Evolutionary conservation across 2,888 invertebrate genomes (phyloP), one percentile per base, ranked within the genome.

Genomic region (Apotomis betuletana): DNA sequence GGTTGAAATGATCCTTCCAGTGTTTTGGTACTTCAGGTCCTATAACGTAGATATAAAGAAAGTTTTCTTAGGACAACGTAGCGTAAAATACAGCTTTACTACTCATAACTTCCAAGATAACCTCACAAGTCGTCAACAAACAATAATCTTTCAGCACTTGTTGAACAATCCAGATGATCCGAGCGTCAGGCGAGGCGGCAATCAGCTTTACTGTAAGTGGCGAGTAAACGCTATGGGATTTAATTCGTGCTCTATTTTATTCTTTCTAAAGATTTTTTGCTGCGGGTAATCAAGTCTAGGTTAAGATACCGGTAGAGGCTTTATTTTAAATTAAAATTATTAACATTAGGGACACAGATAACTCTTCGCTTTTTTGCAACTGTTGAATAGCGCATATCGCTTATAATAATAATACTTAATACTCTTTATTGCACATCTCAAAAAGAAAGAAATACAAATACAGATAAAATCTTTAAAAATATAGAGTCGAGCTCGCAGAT

Each of bases 171-270:
- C 46, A 44, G 60, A 62, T 59, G 67, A 67, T 57, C 57, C 41
- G 15, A n/a, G 12, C 49, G 67, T 71, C 67, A 68, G 62, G 63
- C 72, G 52, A 72, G 62, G 44, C 62, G 4, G 46, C 67, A 52
- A 67, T 67, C 63, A 68, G 67, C 67, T 72, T 27, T 68, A 70
- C 52, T 54, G 13, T 58, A 58, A 68, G 58, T 71, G 55, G 55
- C 57, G 67, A 63, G 63, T 67, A 72, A 67, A n/a, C 44, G 59
- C 13, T 15, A 4, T 15, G 9, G n/a, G 13, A 15, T n/a, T 61
- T 15, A 36, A 54, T 59, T 59, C 36, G 6, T 52, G 10, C n/a
- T 67, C 62, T 71, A 58, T 67, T 67, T 71, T 58, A 15, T 49
- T 60, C 46, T 10, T 70, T 49, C 46, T 57, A 51, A 58, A 52